These are phyloP conservation scores for Parus major DNA, from an alignment of 2,113 vertebrate genomes.

Conservation along the genomic window DNA sequence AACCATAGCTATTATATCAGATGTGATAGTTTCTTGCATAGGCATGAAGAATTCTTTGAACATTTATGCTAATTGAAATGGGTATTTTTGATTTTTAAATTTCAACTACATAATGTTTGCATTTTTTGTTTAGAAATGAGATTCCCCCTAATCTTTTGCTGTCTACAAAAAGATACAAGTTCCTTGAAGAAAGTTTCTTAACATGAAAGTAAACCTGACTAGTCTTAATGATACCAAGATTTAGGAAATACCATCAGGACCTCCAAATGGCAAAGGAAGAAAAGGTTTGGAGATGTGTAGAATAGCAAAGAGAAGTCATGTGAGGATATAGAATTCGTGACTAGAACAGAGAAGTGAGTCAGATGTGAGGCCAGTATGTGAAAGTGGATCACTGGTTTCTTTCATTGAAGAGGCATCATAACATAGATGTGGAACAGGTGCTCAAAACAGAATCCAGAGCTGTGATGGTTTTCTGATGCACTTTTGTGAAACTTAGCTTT, in stretches of 20 bases:
- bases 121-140: neutral
- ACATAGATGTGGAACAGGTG: neutral
- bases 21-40: neutral
- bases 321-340: neutral
- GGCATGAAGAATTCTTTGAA: neutral
- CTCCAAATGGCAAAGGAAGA: neutral
- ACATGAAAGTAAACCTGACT: neutral
- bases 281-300: neutral
- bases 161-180: neutral
- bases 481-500: neutral
- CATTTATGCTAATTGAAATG: neutral
- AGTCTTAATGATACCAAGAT: neutral
- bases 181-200: neutral
- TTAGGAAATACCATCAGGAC: neutral
- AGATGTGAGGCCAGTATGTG: rapidly evolving
- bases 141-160: neutral
- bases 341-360: neutral
- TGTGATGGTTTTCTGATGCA: neutral
- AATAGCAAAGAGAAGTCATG: neutral
- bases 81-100: neutral
- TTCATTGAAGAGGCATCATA: neutral
- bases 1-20: neutral
- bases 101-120: neutral
- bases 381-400: neutral
- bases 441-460: neutral